Percentiles rank a stretch among this genome's conserved stretches.
Conservation (phyloP, 2,113 vertebrate genomes). For the Istiophorus platypterus region DNA sequence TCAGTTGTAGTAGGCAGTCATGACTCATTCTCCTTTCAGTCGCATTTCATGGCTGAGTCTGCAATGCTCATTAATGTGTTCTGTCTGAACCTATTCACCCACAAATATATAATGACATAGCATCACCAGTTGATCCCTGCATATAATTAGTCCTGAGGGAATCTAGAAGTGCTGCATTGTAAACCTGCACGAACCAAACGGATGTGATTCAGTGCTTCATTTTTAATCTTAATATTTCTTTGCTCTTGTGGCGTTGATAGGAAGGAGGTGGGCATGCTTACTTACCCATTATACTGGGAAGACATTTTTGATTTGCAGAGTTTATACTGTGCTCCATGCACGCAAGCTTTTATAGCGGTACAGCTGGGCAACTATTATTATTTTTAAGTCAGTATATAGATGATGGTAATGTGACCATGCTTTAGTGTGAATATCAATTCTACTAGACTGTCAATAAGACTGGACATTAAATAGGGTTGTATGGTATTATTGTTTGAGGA, state of each 20-base stretch:
- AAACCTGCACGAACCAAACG: conserved; percentile 4
- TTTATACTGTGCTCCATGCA: neutral
- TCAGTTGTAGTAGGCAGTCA: conserved; percentile 8
- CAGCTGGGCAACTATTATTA: too few species aligned
- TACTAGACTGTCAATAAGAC: too few species aligned
- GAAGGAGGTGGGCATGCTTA: neutral
- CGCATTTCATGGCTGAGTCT: conserved; percentile 43
- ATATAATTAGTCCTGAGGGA: conserved; percentile 44
- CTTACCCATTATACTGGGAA: neutral
- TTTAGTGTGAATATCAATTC: too few species aligned
- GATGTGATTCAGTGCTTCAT: neutral
- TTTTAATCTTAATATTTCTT: neutral
- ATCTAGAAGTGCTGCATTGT: conserved; percentile 9
- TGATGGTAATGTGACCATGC: too few species aligned
- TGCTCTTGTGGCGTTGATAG: neutral
- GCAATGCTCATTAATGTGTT: conserved; percentile 44
- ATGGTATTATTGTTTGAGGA: neutral
- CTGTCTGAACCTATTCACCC: conserved; percentile 40
- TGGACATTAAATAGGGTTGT: too few species aligned
- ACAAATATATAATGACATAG: conserved; percentile 45
- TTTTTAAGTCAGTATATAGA: too few species aligned
- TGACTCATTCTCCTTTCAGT: conserved; percentile 45
- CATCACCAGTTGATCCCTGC: conserved; percentile 38
- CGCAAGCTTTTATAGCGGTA: too few species aligned
- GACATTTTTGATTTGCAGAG: conserved; percentile 18